Base-by-base conservation (phyloP, 2,888 invertebrate species). In the Cephus pulcher region DNA sequence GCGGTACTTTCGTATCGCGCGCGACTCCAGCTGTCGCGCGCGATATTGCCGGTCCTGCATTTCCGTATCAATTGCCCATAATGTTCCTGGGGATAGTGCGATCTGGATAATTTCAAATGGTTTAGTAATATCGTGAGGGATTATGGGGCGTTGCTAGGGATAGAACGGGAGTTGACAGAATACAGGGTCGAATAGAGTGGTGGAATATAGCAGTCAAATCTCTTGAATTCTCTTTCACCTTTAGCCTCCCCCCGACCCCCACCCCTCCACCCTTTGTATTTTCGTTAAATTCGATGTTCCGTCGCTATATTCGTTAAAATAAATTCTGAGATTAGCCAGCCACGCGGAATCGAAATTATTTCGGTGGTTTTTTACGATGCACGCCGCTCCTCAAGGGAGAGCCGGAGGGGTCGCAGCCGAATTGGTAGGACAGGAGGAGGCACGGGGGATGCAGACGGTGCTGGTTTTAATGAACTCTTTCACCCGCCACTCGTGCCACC, bases 391-490 rank as follows among this genome's bases (percentile, higher is more conserved):
- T 32, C 33, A 71, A 77, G 76, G 81, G 84, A 81, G 82, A 81
- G 82, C 82, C 82, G 83, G 80, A 81, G 81, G 81, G 83, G 82
- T 80, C 80, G 83, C 81, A 80, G 79, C 74, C 70, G 77, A 75
- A 80, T 76, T 75, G 76, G 75, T 56, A 73, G 75, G 70, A 73
- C 79, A 71, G 75, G 76, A 71, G 75, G 76, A 68, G 82, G 82
- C 77, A 82, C 79, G 82, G 76, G 83, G 83, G 85, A 82, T 86
- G 88, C 88, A 88, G 88, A 88, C 88, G 86, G 86, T 86, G 89
- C 88, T 86, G 87, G 87, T 89, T 89, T 89, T 89, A 89, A 89
- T 89, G 89, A 89, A 89, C 89, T 89, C 89, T 89, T 89, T 89
- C 87, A 88, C 86, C 86, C 87, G 85, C 84, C 87, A 88, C 87